These are phyloP conservation scores for Polyommatus iphigenia DNA, from an alignment of 2,888 invertebrate genomes.

Conservation along the genomic window DNA sequence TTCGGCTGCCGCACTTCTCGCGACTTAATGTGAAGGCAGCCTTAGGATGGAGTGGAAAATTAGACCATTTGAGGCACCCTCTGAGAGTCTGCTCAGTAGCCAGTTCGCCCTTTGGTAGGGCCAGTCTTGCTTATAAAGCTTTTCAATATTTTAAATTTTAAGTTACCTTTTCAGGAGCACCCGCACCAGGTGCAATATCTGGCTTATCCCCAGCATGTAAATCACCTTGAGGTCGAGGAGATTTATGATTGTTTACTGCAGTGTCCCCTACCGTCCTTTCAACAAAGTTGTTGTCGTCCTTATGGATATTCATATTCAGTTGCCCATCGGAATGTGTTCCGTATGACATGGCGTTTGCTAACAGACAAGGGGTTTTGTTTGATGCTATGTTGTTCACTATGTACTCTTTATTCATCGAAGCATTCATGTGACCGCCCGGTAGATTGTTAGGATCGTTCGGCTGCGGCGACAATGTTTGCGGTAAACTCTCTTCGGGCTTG, in stretches of 20 bases:
- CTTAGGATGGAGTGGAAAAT: too few relatives aligned
- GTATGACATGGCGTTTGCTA: constrained; percentile 48
- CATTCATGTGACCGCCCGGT: constrained; percentile 55
- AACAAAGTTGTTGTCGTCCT: constrained; percentile 48
- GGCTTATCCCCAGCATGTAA: constrained; percentile 57
- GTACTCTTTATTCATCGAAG: constrained; percentile 66
- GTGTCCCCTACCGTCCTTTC: constrained; percentile 66
- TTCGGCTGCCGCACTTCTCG: too few relatives aligned
- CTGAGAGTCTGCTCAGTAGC: not conserved
- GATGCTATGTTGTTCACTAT: constrained; percentile 47
- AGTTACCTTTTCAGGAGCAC: constrained; percentile 46
- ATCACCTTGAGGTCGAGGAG: constrained; percentile 38
- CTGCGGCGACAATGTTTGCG: constrained; percentile 65
- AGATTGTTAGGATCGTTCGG: constrained; percentile 45
- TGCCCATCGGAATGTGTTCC: constrained; percentile 57
- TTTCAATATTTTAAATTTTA: not conserved
- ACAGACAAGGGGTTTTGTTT: not conserved
- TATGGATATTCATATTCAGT: constrained; percentile 47
- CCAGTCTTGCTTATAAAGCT: not conserved
- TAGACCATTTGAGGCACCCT: too few relatives aligned
- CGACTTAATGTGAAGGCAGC: too few relatives aligned
- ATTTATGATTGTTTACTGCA: constrained; percentile 47
- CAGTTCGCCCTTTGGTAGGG: not conserved
- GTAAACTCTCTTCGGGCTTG: constrained; percentile 48
- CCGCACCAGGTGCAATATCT: constrained; percentile 42